Base-by-base conservation (phyloP, 2,888 invertebrate species). In the Caenorhabditis sp. region DNA sequence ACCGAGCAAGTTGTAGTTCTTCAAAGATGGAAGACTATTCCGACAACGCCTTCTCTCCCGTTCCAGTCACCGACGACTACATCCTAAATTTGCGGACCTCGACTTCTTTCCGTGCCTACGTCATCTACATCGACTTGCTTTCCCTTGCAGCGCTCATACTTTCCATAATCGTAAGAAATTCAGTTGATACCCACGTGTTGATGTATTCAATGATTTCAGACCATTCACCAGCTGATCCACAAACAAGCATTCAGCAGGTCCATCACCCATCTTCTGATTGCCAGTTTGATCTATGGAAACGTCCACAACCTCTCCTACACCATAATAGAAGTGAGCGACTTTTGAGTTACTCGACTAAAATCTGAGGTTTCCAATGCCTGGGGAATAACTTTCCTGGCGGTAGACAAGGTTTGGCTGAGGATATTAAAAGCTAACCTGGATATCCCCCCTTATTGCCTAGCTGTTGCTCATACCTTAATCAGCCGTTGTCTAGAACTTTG, bases 171-270 rank as follows among this genome's bases (percentile, higher is more conserved):
- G 79, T 79, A 13, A 64, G 62, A 61, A 0, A 20, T 26, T 40
- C 40, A 15, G n/a, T n/a, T n/a, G n/a, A n/a, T n/a, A n/a, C n/a
- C n/a, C n/a, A n/a, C n/a, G n/a, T n/a, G n/a, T n/a, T n/a, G n/a
- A n/a, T n/a, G n/a, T 40, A 15, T 15, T 40, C 13, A 60, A 8
- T 37, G 4, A 13, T 69, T 78, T 35, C 47, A 79, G 79, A 32
- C 67, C 0, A 58, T 51, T 20, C 58, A 44, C 9, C 60, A 60
- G 26, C 20, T 79, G 0, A 26, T 28, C 24, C 26, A 20, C 9
- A 79, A 71, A 26, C 70, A 79, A 67, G 22, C 67, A 11, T 79
- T 79, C 79, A 67, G 24, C 53, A 40, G 22, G 32, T 71, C 79
- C 20, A 71, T 71, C n/a, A 67, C 79, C 1, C 71, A 71, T 47